These are phyloP conservation scores for Lepidostoma basale DNA, from an alignment of 1,140 invertebrate species.

Conservation along the genomic window DNA sequence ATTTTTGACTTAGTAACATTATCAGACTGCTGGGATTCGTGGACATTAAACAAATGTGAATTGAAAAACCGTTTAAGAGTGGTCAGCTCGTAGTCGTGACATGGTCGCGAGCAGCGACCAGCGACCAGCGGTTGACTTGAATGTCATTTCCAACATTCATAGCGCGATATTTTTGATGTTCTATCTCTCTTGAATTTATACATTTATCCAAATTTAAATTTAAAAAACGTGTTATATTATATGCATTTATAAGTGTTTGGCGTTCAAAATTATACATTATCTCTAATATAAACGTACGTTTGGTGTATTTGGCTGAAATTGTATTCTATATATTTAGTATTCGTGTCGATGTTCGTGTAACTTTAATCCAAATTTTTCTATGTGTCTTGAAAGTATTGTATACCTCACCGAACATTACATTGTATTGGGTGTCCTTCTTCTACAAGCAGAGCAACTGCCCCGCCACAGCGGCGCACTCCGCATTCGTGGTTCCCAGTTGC, in stretches of 20 bases:
- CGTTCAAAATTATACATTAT: constrained; percentile 44
- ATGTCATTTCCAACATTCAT: background rate
- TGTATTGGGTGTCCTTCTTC: constrained; percentile 27
- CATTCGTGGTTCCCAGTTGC: no score
- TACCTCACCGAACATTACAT: constrained; percentile 52
- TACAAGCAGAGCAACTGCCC: no score
- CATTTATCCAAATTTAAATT: constrained; percentile 41
- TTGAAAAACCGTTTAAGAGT: no score
- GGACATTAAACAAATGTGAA: no score
- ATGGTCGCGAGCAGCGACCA: no score
- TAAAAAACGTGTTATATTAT: constrained; percentile 41
- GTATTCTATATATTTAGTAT: constrained; percentile 48
- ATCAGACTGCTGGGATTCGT: no score
- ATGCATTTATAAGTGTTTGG: constrained; percentile 45
- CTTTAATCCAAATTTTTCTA: constrained; percentile 52
- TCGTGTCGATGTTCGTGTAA: constrained; percentile 44
- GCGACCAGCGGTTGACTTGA: background rate
- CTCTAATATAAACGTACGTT: constrained; percentile 46
- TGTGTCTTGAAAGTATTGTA: constrained; percentile 59
- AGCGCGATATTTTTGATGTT: constrained; percentile 45
- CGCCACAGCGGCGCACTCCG: no score
- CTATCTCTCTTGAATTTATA: constrained; percentile 46
- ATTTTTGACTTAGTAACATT: constrained; percentile 44
- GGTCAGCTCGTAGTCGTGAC: no score
- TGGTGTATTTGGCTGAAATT: constrained; percentile 53